Percentiles rank a stretch among this genome's conserved stretches.
phyloP scores from a whole-genome alignment of 2,113 vertebrate genomes.

The Pteruthius melanotis region DNA sequence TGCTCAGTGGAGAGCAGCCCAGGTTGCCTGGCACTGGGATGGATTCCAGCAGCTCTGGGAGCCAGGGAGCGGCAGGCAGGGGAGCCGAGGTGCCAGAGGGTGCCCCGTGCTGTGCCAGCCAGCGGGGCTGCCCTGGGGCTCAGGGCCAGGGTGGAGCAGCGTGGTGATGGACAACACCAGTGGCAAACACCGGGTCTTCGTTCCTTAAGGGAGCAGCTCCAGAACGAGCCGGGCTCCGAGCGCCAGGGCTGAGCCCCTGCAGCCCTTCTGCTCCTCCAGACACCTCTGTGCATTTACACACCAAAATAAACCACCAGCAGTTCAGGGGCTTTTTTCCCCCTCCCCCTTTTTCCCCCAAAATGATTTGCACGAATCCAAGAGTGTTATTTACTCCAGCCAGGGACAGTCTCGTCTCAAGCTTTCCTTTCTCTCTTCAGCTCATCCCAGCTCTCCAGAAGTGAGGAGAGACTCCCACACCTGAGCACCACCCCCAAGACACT shows the following conservation, averaged over 20 bases:
- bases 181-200: rapidly evolving
- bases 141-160: neutral
- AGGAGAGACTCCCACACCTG: neutral
- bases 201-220: neutral
- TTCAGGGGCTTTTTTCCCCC: rapidly evolving
- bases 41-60: neutral
- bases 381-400: neutral
- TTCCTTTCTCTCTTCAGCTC: neutral
- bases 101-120: neutral
- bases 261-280: neutral
- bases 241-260: neutral
- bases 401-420: rapidly evolving
- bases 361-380: neutral
- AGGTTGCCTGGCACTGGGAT: rapidly evolving
- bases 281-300: neutral
- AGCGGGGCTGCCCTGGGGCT: neutral
- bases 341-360: rapidly evolving
- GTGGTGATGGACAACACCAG: rapidly evolving
- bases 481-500: rapidly evolving
- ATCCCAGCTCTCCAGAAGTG: neutral
- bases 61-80: rapidly evolving
- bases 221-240: rapidly evolving
- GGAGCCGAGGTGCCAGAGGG: neutral
- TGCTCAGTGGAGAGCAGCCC: neutral
- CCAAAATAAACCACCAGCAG: neutral